Conservation (phyloP, 2,888 invertebrate genomes). For the Eupithecia vulgata region DNA sequence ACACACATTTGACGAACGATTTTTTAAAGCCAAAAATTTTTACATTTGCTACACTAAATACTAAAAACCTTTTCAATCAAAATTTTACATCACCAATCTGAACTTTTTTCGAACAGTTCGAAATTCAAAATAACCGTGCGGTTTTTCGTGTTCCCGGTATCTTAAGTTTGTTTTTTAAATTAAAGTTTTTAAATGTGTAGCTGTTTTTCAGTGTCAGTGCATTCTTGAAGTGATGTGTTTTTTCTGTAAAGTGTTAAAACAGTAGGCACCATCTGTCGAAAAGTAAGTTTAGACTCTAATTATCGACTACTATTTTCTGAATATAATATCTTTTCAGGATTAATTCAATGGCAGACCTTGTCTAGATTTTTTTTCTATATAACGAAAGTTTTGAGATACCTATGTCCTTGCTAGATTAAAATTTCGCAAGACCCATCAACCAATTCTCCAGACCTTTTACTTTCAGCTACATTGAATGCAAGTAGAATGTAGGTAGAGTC, state of each 20-base stretch:
- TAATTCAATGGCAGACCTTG: background rate
- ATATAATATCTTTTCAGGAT: background rate
- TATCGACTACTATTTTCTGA: conserved; percentile 4
- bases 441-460: background rate
- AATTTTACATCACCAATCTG: conserved; percentile 20
- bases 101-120: background rate
- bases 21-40: conserved; percentile 40
- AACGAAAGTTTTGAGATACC: background rate
- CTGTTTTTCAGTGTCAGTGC: conserved; percentile 54
- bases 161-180: conserved; percentile 19
- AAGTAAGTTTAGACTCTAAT: conserved; percentile 65
- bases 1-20: conserved; percentile 63
- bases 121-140: conserved; percentile 25
- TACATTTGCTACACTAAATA: conserved; percentile 27
- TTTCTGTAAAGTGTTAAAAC: conserved; percentile 68
- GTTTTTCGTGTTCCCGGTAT: conserved; percentile 35
- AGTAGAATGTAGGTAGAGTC: conserved; percentile 4
- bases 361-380: background rate
- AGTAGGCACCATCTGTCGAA: conserved; percentile 80
- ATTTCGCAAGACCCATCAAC: background rate
- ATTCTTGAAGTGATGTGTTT: conserved; percentile 66
- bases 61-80: conserved; percentile 34
- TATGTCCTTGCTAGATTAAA: background rate
- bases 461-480: conserved; percentile 9
- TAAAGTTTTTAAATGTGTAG: conserved; percentile 56